Evolutionary conservation across 2,888 invertebrate genomes (phyloP).

Genomic region (Polyploca ridens): DNA sequence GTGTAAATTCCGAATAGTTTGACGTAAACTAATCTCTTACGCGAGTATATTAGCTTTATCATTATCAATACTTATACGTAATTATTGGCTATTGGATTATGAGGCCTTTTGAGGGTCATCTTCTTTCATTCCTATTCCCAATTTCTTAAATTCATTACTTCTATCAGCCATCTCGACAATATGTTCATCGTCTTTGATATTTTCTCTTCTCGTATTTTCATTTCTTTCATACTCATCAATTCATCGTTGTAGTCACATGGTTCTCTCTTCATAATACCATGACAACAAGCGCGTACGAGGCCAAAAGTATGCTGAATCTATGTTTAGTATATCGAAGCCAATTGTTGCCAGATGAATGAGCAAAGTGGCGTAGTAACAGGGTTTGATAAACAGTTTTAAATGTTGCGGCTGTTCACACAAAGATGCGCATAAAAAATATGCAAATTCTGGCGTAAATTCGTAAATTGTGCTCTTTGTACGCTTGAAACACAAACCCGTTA

Average conservation of each 20-base stretch:
- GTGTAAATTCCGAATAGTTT: background rate
- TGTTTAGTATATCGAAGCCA: background rate
- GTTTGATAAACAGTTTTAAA: background rate
- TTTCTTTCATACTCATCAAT: no score
- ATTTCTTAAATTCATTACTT: background rate
- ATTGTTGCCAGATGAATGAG: conserved; percentile 1
- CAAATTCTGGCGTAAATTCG: background rate
- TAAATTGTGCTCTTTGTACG: background rate
- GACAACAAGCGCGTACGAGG: no score
- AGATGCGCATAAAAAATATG: background rate
- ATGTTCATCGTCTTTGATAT: background rate
- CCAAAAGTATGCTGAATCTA: background rate
- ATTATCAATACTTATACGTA: no score
- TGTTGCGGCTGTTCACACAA: background rate
- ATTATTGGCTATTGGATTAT: background rate
- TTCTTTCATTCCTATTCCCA: no score
- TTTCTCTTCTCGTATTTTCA: no score
- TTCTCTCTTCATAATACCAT: no score
- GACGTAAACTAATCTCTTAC: background rate
- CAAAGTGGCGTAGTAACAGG: background rate
- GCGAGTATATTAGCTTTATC: background rate
- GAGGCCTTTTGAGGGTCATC: no score
- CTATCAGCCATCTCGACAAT: background rate
- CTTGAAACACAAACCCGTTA: background rate
- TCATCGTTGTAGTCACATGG: no score